These are phyloP conservation scores for Brienomyrus brachyistius DNA, from an alignment of 2,113 vertebrate species.

Conservation along the genomic window DNA sequence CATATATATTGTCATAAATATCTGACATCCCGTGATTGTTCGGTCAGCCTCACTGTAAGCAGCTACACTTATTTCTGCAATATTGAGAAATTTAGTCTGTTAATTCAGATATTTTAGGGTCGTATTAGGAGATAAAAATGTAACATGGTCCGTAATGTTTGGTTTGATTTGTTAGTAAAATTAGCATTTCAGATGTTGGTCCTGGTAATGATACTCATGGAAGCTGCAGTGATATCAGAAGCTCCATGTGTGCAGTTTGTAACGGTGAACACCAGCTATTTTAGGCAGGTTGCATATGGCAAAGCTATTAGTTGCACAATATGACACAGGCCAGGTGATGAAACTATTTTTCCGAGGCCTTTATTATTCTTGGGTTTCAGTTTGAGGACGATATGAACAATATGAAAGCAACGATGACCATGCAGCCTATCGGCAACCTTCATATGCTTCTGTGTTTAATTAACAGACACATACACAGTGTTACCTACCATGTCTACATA, in stretches of 20 bases:
- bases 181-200: constrained; percentile 4
- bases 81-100: neutral
- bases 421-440: neutral
- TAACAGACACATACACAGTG: neutral
- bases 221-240: neutral
- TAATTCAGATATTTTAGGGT: neutral
- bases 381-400: neutral
- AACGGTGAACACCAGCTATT: neutral
- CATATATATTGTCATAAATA: neutral
- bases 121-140: neutral
- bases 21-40: neutral
- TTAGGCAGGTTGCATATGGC: neutral
- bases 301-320: neutral
- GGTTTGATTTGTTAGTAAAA: constrained; percentile 4
- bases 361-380: neutral
- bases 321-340: constrained; percentile 5
- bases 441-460: neutral
- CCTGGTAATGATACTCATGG: neutral
- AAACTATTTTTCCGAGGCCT: neutral
- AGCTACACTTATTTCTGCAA: neutral
- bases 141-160: neutral
- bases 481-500: neutral
- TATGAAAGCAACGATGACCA: neutral
- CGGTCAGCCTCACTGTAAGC: neutral
- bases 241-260: neutral